These are phyloP conservation scores for Galerucella calmariensis DNA, from an alignment of 2,888 invertebrate genomes.

Conservation along the genomic window DNA sequence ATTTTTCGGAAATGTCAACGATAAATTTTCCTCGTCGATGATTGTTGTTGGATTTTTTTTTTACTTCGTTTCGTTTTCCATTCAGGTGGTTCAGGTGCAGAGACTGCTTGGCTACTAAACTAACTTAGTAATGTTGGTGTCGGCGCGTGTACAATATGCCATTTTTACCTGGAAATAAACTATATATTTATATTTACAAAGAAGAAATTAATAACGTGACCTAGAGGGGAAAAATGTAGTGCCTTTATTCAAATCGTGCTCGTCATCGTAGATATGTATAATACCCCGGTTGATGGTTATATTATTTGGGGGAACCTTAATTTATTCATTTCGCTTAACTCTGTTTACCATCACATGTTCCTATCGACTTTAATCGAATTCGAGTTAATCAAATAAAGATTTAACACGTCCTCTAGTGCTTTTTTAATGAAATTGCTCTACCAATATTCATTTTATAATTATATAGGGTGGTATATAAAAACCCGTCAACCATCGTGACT, in stretches of 20 bases:
- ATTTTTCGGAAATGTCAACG: slow-evolving; percentile 39
- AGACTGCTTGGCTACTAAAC: slow-evolving; percentile 16
- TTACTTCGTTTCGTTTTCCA: neutral
- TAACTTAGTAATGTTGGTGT: neutral
- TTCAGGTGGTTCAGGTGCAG: slow-evolving; percentile 5
- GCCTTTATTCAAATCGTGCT: slow-evolving; percentile 29
- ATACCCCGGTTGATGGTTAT: slow-evolving; percentile 30
- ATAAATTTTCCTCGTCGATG: slow-evolving; percentile 27
- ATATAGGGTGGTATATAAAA: neutral
- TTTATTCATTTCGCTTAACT: slow-evolving; percentile 40
- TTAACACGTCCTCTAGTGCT: slow-evolving; percentile 20
- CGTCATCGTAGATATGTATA: slow-evolving; percentile 29
- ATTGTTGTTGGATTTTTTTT: too few species aligned
- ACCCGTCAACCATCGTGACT: too few species aligned
- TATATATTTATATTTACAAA: neutral
- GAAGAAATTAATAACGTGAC: neutral
- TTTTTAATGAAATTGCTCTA: slow-evolving; percentile 29
- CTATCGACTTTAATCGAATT: slow-evolving; percentile 9
- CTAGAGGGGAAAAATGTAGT: neutral
- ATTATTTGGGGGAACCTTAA: slow-evolving; percentile 36
- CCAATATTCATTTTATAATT: slow-evolving; percentile 5
- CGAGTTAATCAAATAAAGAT: slow-evolving; percentile 35
- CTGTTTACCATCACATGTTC: slow-evolving; percentile 40
- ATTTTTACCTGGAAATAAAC: neutral
- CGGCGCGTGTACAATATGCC: slow-evolving; percentile 7